Conservation (phyloP, 2,888 invertebrate genomes). For the Pachymerium ferrugineum region DNA sequence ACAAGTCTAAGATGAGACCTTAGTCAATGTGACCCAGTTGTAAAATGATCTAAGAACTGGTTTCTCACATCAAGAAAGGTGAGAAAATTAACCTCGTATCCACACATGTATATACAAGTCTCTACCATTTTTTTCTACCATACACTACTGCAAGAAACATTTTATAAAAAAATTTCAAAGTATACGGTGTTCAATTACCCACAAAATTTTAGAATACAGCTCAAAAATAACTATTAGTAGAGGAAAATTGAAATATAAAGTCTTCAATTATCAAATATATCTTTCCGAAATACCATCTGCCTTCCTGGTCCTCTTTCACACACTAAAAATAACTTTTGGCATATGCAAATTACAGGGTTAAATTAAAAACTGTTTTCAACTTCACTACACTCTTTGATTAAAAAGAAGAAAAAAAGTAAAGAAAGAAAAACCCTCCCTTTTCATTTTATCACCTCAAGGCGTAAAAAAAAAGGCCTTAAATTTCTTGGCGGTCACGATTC, state of each 20-base stretch:
- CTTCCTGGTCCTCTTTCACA: too few relatives aligned
- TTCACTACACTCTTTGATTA: background rate
- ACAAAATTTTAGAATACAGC: background rate
- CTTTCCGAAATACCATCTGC: too few relatives aligned
- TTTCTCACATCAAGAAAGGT: background rate
- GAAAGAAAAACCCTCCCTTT: too few relatives aligned
- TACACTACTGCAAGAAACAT: background rate
- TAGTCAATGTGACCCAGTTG: background rate
- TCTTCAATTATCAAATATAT: too few relatives aligned
- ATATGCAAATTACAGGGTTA: background rate
- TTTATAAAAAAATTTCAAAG: background rate
- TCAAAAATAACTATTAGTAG: too few relatives aligned
- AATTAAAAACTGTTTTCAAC: background rate
- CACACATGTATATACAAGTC: too few relatives aligned
- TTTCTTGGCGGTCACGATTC: background rate
- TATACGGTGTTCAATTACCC: background rate
- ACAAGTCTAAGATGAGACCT: background rate
- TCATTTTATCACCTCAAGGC: background rate
- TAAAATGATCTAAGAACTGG: background rate
- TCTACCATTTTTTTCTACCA: too few relatives aligned
- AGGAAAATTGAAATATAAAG: too few relatives aligned
- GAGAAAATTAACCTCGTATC: slow-evolving; percentile 7
- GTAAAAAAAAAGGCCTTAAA: background rate
- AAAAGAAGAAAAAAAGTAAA: background rate
- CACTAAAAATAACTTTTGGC: background rate